Evolutionary conservation across 2,888 invertebrate species (phyloP), one percentile per base, ranked within the genome.

Genomic region (Dicyrtomina minuta): DNA sequence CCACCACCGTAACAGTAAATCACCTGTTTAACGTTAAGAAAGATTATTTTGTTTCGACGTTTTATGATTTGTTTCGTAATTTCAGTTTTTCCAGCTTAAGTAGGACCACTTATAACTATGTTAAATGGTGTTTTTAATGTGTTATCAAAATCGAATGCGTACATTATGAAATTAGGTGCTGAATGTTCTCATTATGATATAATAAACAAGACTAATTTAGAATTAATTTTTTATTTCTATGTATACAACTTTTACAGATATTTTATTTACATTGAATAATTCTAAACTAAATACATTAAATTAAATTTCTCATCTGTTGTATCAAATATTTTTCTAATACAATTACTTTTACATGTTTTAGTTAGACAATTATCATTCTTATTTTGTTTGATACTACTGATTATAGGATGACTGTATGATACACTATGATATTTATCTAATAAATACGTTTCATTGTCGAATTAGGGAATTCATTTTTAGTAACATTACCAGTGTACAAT

Each of bases 1-100:
- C n/a, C n/a, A n/a, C n/a, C n/a, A n/a, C 66, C 55, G 55, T 66
- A 66, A 39, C 66, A 66, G 60, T 70, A 67, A 15, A 67, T 44
- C 1, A 70, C 49, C 1, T 26, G 20, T 17, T 56, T 12, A 17
- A 67, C 27, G 15, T 13, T 6, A 17, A 22, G 51, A 33, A 53
- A 41, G 1, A 67, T 67, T 22, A 70, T 56, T 67, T 70, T 62
- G 53, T 67, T 46, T 5, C 60, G 53, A 0, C 70, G 39, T 2
- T 8, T 13, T 12, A 70, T 43, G 1, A 70, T 43, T 46, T 61
- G 26, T 17, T 56, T 62, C 2, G 61, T 66, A 17, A 67, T 27
- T n/a, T 51, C 49, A 8, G 24, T 43, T 39, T 70, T 70, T 1
- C 70, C 66, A 33, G 61, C 39, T 46, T 60, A 44, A 0, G 62